Base-by-base conservation (phyloP, 2,113 vertebrate species). In the Tupaia chinensis region DNA sequence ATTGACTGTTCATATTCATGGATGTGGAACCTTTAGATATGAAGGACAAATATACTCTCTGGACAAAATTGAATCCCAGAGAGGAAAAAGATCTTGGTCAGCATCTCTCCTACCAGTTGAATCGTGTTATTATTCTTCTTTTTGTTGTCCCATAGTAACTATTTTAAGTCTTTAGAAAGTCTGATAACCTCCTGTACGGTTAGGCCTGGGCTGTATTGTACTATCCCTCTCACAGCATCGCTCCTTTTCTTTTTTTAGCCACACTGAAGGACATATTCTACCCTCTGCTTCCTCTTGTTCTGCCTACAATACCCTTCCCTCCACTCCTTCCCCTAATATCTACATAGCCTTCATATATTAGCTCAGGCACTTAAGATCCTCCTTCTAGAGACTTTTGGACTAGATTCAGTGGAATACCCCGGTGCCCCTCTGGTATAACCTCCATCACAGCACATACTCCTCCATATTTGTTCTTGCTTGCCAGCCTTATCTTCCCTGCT, bases 141-240 rank as follows among this genome's bases (percentile, higher is more conserved):
- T n/a, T 25, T 19, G 9, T 32, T 15, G 13, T 19, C 6, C 12
- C 22, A 23, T 1, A 14, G 22, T 22, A 32, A 54, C 65, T 53
- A 9, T 68, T 70, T 5, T 16, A 84, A 61, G 34, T 61, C 32
- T 34, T 92, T 25, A 16, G 14, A 53, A 5, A 66, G 29, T n/a
- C 22, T 29, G 10, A 20, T 20, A 17, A 54, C 25, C 13, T 11
- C 27, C 15, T 44, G 7, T 22, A 56, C 0, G 0, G n/a, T 7
- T 2, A 23, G 65, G 25, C 82, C 29, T 3, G 0, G 8, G 76
- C 7, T 19, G 54, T 5, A 5, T 61, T 14, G 20, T 19, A 5
- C 66, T 29, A 0, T 68, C 44, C 29, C 5, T 27, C 53, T 76
- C 53, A 9, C 29, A 16, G 44, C 44, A 44, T 44, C 44, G 5